These are phyloP conservation scores for Menidia menidia DNA, from an alignment of 2,797 vertebrate species.

Conservation along the genomic window DNA sequence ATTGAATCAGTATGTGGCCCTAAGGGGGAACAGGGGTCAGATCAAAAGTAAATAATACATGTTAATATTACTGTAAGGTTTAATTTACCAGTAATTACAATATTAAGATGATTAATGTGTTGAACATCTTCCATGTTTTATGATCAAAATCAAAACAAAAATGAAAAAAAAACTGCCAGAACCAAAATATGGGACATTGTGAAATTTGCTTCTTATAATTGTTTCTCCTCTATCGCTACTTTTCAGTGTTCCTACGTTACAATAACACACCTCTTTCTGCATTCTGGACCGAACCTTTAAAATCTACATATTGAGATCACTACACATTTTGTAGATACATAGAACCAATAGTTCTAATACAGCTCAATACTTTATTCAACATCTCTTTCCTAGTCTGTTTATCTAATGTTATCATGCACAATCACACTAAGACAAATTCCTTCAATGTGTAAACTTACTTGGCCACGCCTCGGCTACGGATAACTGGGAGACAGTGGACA, in stretches of 20 bases:
- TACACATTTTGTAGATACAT: background rate
- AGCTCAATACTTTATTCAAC: too few relatives aligned
- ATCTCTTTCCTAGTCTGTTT: too few relatives aligned
- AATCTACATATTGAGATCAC: background rate
- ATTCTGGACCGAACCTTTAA: background rate
- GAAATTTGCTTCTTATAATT: background rate
- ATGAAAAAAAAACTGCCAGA: background rate
- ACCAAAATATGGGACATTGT: background rate
- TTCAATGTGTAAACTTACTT: background rate
- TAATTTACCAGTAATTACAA: background rate
- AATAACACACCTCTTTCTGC: background rate
- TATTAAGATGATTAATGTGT: constrained; percentile 20
- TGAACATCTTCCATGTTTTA: background rate
- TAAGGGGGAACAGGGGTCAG: constrained; percentile 56
- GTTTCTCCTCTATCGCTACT: background rate
- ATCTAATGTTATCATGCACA: too few relatives aligned
- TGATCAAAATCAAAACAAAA: too few relatives aligned
- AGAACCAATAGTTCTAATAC: background rate
- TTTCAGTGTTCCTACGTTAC: background rate
- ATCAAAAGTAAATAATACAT: constrained; percentile 65
- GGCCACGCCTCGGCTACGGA: background rate
- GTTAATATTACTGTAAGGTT: constrained; percentile 40
- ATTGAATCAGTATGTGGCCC: constrained; percentile 78
- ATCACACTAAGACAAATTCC: background rate
- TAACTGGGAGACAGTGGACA: too few relatives aligned